Base-by-base conservation (phyloP, 1,140 invertebrate species). In the Meloidogyne exigua region DNA sequence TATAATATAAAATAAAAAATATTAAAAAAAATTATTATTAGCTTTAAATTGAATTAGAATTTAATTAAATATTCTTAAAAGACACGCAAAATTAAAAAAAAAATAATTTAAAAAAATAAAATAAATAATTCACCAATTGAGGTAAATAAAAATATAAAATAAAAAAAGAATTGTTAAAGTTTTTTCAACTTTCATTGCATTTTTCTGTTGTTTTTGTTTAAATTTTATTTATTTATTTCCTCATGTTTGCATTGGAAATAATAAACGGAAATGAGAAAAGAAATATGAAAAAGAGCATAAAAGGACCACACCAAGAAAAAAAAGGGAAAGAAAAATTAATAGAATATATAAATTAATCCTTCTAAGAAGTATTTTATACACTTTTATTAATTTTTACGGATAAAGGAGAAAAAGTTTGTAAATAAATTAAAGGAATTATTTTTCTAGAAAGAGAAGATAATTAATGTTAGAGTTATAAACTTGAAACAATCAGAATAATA, bases 251-350 rank as follows among this genome's bases (percentile, higher is more conserved):
- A 57, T 57, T n/a, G 49, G 9, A 57, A 57, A 57, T 57, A n/a
- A 57, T 12, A 57, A 57, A 57, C 49, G 49, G 49, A 57, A 57
- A 57, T 57, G 13, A 57, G 18, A n/a, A 18, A 49, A 49, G 49
- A 12, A 12, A 57, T 18, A 57, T 3, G 0, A 12, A 44, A 12
- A 15, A 13, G 44, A 18, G 44, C 44, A 49, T 49, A 49, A 49
- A 57, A 57, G n/a, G 49, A 57, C 49, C 49, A 57, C 49, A 57
- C 49, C n/a, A 57, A 57, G 49, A 57, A 57, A 57, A 49, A 49
- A 18, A 49, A 32, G 2, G 2, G 18, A 18, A 18, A 18, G 18
- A 15, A 21, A n/a, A 57, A 12, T n/a, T n/a, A n/a, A n/a, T n/a
- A n/a, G n/a, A n/a, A n/a, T n/a, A n/a, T n/a, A n/a, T n/a, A 57